Evolutionary conservation across 2,113 vertebrate species (phyloP), one percentile per base, ranked within the genome.

Genomic region (Spizaetus ornatus): DNA sequence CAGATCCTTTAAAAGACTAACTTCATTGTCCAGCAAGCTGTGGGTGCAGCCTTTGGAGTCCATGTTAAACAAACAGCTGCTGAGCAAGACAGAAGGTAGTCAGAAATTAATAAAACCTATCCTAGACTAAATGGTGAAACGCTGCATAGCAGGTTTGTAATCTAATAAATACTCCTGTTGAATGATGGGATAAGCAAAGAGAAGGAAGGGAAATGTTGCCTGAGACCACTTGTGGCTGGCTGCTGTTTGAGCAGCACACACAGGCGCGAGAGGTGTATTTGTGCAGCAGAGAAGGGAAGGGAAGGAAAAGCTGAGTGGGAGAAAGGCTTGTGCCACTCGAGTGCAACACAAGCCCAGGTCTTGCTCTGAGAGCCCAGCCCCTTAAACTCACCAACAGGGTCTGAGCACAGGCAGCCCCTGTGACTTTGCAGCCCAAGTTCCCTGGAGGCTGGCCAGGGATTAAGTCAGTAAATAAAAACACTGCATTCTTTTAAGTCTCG

Each of bases 101-200:
- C 55, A 70, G 42, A 92, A 86, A 88, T 78, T 34, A 94, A 83
- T 71, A 45, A 67, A 89, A 80, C 11, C 43, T 69, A 82, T 45
- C 69, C 81, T 18, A 78, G 55, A 82, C 69, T 63, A 79, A 92
- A 86, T 69, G 73, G 77, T 82, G 73, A 95, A 89, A 84, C 1
- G 6, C 48, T 92, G 58, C 81, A 31, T 16, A 69, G 40, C 0
- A 5, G 10, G 16, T 66, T 50, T 69, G 40, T 53, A 45, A 42
- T 85, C 61, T 85, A 31, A 87, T 76, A 87, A 91, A 94, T 79
- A 16, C 42, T 82, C 61, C 73, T 93, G 88, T 38, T 87, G 86
- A 94, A 77, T 72, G 94, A 95, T 91, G 48, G 77, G 52, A 23
- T 56, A 61, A 76, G 45, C 45, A 70, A 85, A 81, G 42, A 63